Base-by-base conservation (phyloP, 2,113 vertebrate genomes). In the Proterorhinus semilunaris region DNA sequence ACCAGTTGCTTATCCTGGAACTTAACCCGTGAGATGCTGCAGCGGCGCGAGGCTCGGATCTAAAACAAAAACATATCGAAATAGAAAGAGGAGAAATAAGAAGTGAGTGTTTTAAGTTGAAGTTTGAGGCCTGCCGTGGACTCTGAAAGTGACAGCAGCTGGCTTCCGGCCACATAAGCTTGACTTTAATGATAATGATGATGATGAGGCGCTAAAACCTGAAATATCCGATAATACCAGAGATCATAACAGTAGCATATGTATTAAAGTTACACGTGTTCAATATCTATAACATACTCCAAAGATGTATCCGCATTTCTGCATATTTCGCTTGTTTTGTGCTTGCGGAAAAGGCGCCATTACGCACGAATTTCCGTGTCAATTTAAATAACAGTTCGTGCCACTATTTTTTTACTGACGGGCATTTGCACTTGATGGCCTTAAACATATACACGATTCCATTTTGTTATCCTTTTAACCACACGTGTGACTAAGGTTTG, bases 11-110 rank as follows among this genome's bases (percentile, higher is more conserved):
- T 48, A 62, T 52, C 54, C 42, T 52, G 54, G 10, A 10, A 6
- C 55, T 78, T 78, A 78, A 80, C 82, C 68, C 51, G n/a, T 52
- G 64, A 71, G 57, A 50, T 72, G 78, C 80, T 71, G 80, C 67
- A 12, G 66, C 52, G 53, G 55, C 11, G 50, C 8, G 0, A 46
- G 2, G n/a, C 66, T 9, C 50, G 47, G 46, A 47, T 46, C 54
- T 50, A 49, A 36, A 61, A n/a, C 44, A 47, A 47, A 63, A 48
- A 63, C 43, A 48, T 63, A 5, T 47, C 21, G 16, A 48, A 43
- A 16, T 4, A n/a, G 27, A 36, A 5, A 36, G 27, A 36, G 27
- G 27, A 36, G 13, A 0, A 36, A 5, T 61, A 71, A 74, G 1
- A 10, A 48, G 1, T 42, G 5, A 1, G 8, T 15, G 50, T 17